phyloP scores from a whole-genome alignment of 2,888 invertebrate genomes.

The Pimpla rufipes region DNA sequence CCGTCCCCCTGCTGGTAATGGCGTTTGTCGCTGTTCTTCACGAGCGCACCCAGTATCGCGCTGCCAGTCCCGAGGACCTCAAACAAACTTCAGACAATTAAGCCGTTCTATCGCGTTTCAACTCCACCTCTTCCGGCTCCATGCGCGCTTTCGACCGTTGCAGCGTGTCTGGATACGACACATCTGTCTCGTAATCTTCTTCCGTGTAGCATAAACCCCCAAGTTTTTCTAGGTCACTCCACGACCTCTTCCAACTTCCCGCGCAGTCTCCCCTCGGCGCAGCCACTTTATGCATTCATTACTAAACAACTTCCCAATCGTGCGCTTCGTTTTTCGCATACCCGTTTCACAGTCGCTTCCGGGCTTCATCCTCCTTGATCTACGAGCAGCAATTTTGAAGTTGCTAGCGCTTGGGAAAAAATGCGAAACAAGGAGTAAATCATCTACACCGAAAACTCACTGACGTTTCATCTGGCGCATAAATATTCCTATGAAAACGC shows the following conservation, averaged over 20 bases:
- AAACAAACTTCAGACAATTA: constrained; percentile 41
- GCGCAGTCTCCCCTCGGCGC: not conserved
- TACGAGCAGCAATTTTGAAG: not conserved
- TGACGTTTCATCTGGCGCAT: too few species aligned
- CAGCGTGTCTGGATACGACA: constrained; percentile 8
- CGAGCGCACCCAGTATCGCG: not conserved
- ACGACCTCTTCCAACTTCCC: not conserved
- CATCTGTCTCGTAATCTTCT: constrained; percentile 7
- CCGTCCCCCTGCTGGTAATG: not conserved
- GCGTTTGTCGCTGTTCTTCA: not conserved
- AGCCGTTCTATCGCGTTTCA: constrained; percentile 36
- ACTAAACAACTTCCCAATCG: not conserved
- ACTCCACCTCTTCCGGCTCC: constrained; percentile 2
- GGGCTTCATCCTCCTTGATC: too few species aligned
- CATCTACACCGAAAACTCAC: too few species aligned
- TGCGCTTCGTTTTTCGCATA: not conserved
- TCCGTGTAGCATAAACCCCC: not conserved
- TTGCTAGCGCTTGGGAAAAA: too few species aligned
- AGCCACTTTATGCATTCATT: not conserved
- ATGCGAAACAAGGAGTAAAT: too few species aligned
- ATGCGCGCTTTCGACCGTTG: not conserved
- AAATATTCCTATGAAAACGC: too few species aligned
- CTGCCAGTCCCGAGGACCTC: constrained; percentile 10
- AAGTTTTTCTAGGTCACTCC: not conserved
- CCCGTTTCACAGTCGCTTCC: not conserved